Evolutionary conservation across 2,113 vertebrate genomes (phyloP).

Genomic region (Rafetus swinhoei): DNA sequence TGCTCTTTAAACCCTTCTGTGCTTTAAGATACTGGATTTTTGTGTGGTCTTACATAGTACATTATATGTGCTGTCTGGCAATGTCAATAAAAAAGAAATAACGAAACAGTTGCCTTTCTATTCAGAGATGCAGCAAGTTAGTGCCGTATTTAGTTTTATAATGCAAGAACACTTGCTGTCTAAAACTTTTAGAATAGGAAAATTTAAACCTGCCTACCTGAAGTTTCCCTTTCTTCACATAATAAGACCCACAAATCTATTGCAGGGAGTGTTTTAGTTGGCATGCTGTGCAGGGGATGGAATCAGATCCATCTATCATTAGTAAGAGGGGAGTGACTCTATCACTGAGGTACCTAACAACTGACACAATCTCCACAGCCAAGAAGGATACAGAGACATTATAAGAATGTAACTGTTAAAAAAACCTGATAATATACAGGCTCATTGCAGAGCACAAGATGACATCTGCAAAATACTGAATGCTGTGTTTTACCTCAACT

Average conservation of each 20-base stretch:
- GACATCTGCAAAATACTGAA: background rate
- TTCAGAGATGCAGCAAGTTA: background rate
- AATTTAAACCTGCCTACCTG: background rate
- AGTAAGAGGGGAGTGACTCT: background rate
- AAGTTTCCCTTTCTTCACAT: background rate
- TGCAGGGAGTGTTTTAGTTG: constrained; percentile 4
- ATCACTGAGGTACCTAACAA: background rate
- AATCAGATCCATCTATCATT: background rate
- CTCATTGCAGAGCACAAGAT: background rate
- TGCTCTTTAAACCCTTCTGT: background rate
- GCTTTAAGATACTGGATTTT: background rate
- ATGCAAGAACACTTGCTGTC: background rate
- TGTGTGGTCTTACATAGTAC: background rate
- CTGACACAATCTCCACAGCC: background rate
- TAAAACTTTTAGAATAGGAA: background rate
- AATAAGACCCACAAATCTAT: background rate
- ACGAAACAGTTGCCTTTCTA: background rate
- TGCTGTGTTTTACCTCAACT: fast-evolving
- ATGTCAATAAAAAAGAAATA: background rate
- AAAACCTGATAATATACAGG: background rate
- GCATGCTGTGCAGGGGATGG: background rate
- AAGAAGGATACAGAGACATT: background rate
- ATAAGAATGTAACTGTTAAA: background rate
- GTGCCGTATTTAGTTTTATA: background rate
- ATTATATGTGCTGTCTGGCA: background rate